phyloP scores from a whole-genome alignment of 1,140 invertebrate species.

The Polypedilum pembai region DNA sequence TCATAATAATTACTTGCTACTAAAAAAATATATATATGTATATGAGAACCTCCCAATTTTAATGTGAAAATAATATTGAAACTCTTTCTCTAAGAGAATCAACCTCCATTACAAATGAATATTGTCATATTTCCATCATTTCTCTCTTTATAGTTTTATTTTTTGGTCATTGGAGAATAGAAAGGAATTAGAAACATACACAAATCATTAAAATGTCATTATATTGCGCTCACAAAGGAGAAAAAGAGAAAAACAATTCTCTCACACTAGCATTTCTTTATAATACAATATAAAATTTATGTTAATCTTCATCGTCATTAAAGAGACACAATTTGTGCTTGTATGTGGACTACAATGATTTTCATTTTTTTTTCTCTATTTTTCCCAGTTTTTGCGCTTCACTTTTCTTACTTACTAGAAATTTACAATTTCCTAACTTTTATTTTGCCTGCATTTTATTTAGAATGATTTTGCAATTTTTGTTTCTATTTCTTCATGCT shows the following conservation, averaged over 20 bases:
- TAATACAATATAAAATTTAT: background rate
- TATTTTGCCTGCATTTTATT: slow-evolving; percentile 22
- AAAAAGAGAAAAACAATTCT: background rate
- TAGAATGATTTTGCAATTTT: slow-evolving; percentile 27
- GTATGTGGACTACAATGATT: background rate
- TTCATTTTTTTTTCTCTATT: background rate
- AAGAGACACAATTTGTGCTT: background rate
- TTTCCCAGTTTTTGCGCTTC: background rate
- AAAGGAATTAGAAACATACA: slow-evolving; percentile 11
- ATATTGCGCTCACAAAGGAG: background rate
- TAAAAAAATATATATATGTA: background rate
- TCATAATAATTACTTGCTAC: background rate
- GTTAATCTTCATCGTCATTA: slow-evolving; percentile 18
- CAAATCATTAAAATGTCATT: slow-evolving; percentile 28
- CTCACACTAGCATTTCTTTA: background rate
- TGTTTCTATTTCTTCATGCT: background rate
- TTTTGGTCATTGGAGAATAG: slow-evolving; percentile 3
- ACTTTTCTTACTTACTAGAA: background rate
- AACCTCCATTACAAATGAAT: slow-evolving; percentile 3
- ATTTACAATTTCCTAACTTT: background rate
- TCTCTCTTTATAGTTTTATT: background rate
- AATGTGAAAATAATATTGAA: slow-evolving; percentile 19
- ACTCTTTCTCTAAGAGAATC: background rate
- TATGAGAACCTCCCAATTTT: background rate
- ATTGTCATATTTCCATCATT: background rate